Base-by-base conservation (phyloP, 2,888 invertebrate species). In the Drosophila formosana region DNA sequence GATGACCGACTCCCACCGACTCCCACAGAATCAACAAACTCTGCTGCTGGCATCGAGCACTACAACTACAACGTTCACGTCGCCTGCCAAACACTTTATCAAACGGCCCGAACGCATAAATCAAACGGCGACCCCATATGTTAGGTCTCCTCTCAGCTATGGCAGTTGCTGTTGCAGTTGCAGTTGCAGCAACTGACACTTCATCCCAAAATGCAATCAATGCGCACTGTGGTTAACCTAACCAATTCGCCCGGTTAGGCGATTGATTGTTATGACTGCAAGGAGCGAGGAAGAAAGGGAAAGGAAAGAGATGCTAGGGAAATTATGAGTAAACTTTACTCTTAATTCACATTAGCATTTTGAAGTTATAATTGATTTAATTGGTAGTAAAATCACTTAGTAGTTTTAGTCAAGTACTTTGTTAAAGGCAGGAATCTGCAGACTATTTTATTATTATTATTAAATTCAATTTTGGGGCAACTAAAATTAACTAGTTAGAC, bases 31-130 rank as follows among this genome's bases (percentile, higher is more conserved):
- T 60, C 57, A 51, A 37, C 43, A 52, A 45, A 13, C 28, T 52
- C 49, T 61, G 50, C 49, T 67, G 4, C 11, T 45, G 61, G 58
- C 46, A 55, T 50, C 43, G 49, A 26, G 18, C 50, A 34, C 53
- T 45, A 26, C 32, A 49, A 6, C 50, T 62, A 69, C 45, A 28
- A 66, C 55, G 66, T 66, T 63, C 43, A 72, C 69, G 45, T 61
- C 73, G 41, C 78, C 75, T 81, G 83, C 66, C 80, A 63, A 71
- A 69, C 87, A 88, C 88, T 82, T 88, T 88, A 74, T 83, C 89
- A 88, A 83, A 72, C 75, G 70, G 75, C 78, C 75, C 78, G 64
- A 62, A 25, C 67, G 62, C 84, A 83, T 83, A 86, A 88, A 87
- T 83, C 83, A 83, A 78, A 83, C 49, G 45, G 13, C 25, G 34